Evolutionary conservation across 2,113 vertebrate genomes (phyloP), one percentile per base, ranked within the genome.

Genomic region (Todiramphus chloris): DNA sequence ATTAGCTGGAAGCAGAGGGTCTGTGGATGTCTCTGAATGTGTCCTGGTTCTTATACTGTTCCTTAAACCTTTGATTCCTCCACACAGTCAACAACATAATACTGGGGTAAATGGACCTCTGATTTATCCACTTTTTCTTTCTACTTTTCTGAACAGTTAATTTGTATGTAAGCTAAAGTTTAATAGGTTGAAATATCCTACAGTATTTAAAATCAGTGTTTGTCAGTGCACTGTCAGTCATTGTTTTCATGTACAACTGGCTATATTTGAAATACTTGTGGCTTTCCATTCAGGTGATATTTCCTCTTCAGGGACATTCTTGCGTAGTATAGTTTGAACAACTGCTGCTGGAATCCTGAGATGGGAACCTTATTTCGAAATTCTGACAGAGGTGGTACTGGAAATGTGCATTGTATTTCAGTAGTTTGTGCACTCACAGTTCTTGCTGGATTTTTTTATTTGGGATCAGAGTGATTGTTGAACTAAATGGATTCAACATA

Each of bases 301-400:
- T 97, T 97, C 96, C 93, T 97, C 96, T 94, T 96, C 18, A 31
- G 96, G 94, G 95, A 96, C 75, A 66, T 96, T 79, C 60, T 90
- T 77, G 84, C 90, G 77, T 80, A 67, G 93, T 77, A 86, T 44
- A 70, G 58, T 96, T 98, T 97, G 96, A 97, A 70, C 90, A 97
- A 94, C 95, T 96, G 69, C 93, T 95, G 70, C 55, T 91, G 84
- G 55, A 60, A 72, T 96, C 97, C 88, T 33, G 15, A 89, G 93
- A 73, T 68, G 5, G 24, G 28, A 87, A 87, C 97, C 89, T 96
- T 90, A 87, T 96, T 97, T 96, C 95, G 94, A 90, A 92, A 90
- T 95, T 94, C 91, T 97, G 87, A 90, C 83, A 88, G 87, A 94
- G 89, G 53, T 31, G 50, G 44, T 78, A 75, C 93, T 93, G 94